These are phyloP conservation scores for Diadumene lineata DNA, from an alignment of 92 coral and sea anemone genomes.

Conservation along the genomic window DNA sequence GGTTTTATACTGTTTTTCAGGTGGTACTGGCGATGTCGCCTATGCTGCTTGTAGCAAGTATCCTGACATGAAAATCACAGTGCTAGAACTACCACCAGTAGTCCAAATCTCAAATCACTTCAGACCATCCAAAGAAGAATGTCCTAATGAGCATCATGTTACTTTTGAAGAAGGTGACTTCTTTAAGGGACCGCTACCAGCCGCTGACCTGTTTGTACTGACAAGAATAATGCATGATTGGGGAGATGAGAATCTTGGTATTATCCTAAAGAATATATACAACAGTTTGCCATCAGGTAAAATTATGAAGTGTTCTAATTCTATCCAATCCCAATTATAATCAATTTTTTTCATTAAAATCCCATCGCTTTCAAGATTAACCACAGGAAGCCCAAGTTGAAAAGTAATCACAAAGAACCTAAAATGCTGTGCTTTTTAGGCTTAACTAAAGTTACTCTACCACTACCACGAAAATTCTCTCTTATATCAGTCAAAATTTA, in stretches of 20 bases:
- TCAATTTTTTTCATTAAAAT: no score
- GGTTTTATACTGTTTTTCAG: no score
- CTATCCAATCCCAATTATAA: no score
- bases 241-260: conserved; percentile 32
- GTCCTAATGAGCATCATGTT: conserved; percentile 41
- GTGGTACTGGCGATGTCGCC: conserved; percentile 39
- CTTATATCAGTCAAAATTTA: no score
- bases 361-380: no score
- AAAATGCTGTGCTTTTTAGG: no score
- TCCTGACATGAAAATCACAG: conserved; percentile 55
- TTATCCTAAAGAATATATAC: conserved; percentile 27
- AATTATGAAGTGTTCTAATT: no score
- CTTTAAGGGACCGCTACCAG: conserved; percentile 25
- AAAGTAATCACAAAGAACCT: no score
- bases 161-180: conserved; percentile 41
- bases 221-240: conserved; percentile 48
- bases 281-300: conserved; percentile 51
- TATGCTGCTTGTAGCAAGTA: conserved; percentile 37
- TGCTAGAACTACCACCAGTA: conserved; percentile 41
- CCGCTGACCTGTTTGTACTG: conserved; percentile 49
- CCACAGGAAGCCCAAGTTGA: no score
- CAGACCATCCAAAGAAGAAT: conserved; percentile 32
- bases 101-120: conserved; percentile 20
- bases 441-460: no score
- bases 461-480: no score